These are phyloP conservation scores for Bostrychus sinensis DNA, from an alignment of 2,113 vertebrate genomes.

Conservation along the genomic window DNA sequence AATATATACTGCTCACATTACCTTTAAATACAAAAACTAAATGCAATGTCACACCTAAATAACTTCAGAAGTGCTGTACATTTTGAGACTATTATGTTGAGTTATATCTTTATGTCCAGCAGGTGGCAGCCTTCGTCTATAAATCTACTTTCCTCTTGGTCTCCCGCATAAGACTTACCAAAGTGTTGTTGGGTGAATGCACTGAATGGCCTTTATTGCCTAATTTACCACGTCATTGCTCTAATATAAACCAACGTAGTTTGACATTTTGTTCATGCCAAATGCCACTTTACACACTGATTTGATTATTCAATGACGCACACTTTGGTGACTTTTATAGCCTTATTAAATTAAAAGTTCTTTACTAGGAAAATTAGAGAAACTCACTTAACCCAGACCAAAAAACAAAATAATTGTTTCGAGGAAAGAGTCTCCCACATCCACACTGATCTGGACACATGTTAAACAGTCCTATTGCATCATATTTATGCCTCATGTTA, in stretches of 20 bases:
- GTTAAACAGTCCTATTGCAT: no score
- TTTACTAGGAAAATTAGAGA: slow-evolving; percentile 6
- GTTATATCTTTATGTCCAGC: slow-evolving; percentile 30
- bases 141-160: not conserved
- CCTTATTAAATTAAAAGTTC: slow-evolving; percentile 17
- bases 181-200: no score
- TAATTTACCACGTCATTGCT: not conserved
- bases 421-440: no score
- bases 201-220: not conserved
- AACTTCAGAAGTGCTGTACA: not conserved
- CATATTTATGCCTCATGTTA: no score
- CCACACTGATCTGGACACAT: no score
- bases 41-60: not conserved
- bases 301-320: not conserved
- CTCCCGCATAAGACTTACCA: no score
- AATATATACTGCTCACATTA: no score
- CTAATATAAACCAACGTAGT: not conserved
- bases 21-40: not conserved
- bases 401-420: no score
- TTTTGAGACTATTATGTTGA: not conserved
- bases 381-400: slow-evolving; percentile 1
- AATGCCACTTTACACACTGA: not conserved
- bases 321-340: not conserved
- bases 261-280: not conserved
- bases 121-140: slow-evolving; percentile 47